Evolutionary conservation across 2,113 vertebrate species (phyloP).

Genomic region (Takifugu bimaculatus): DNA sequence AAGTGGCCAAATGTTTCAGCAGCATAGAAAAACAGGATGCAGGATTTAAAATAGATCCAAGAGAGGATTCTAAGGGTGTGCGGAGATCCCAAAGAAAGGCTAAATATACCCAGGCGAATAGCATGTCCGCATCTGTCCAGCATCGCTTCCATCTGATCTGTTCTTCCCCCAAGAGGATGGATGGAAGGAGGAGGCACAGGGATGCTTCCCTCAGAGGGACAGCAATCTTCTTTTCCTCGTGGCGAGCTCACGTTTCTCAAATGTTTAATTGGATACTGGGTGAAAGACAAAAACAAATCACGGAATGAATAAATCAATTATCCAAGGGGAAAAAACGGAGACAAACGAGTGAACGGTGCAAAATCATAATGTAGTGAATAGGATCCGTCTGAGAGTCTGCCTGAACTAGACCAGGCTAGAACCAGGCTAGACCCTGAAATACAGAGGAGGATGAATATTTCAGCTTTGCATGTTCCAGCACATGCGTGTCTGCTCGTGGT

Average conservation of each 20-base stretch:
- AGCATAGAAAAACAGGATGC: conserved; percentile 60
- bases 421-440: conserved; percentile 2
- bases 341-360: too few relatives aligned
- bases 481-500: neutral
- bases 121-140: conserved; percentile 34
- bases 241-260: conserved; percentile 32
- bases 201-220: conserved; percentile 10
- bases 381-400: too few relatives aligned
- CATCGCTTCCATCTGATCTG: conserved; percentile 33
- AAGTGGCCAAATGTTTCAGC: conserved; percentile 45
- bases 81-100: conserved; percentile 50
- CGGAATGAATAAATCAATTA: conserved; percentile 38
- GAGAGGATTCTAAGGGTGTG: conserved; percentile 41
- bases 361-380: too few relatives aligned
- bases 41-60: conserved; percentile 59
- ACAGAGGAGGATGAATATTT: conserved; percentile 19
- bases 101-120: conserved; percentile 57
- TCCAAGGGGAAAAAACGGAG: conserved; percentile 1
- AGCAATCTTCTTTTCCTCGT: conserved; percentile 21
- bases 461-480: neutral
- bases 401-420: too few relatives aligned
- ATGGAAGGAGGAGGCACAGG: conserved; percentile 5
- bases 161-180: conserved; percentile 38
- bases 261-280: conserved; percentile 43
- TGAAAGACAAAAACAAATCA: conserved; percentile 20